Conservation (phyloP, 2,113 vertebrate genomes). For the Physeter macrocephalus region DNA sequence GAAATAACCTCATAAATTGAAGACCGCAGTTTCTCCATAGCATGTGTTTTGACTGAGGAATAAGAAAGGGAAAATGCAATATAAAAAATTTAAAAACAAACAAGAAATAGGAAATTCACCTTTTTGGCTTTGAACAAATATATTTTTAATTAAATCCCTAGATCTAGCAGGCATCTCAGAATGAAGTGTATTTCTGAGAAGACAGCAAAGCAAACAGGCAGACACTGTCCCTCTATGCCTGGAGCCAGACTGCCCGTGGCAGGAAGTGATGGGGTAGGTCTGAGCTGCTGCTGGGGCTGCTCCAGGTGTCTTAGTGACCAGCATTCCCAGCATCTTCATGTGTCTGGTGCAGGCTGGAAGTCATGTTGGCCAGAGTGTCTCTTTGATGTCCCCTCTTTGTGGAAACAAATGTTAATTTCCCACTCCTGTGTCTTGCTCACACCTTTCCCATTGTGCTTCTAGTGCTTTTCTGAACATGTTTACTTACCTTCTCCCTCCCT, state of each 20-base stretch:
- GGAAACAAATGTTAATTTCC: neutral
- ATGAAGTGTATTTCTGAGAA: neutral
- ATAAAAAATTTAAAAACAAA: neutral
- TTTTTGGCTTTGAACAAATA: neutral
- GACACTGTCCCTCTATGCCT: neutral
- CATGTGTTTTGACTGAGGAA: neutral
- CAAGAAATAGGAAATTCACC: neutral
- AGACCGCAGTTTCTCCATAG: neutral
- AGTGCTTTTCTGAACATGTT: fast-evolving
- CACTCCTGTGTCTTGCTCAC: neutral
- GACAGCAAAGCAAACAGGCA: neutral
- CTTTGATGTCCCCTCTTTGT: neutral
- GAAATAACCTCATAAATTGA: fast-evolving
- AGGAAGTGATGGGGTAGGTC: neutral
- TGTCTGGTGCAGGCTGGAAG: too few species aligned
- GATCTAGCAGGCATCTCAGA: neutral
- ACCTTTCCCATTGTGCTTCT: too few species aligned
- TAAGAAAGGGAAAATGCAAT: neutral
- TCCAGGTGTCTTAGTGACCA: fast-evolving
- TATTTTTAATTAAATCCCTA: neutral
- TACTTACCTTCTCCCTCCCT: neutral
- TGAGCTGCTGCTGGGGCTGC: neutral
- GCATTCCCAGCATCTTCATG: fast-evolving
- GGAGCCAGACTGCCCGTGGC: fast-evolving
- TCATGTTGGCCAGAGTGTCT: neutral